Evolutionary conservation across 2,113 vertebrate species (phyloP), one percentile per base, ranked within the genome.

Genomic region (Tamias sibiricus): DNA sequence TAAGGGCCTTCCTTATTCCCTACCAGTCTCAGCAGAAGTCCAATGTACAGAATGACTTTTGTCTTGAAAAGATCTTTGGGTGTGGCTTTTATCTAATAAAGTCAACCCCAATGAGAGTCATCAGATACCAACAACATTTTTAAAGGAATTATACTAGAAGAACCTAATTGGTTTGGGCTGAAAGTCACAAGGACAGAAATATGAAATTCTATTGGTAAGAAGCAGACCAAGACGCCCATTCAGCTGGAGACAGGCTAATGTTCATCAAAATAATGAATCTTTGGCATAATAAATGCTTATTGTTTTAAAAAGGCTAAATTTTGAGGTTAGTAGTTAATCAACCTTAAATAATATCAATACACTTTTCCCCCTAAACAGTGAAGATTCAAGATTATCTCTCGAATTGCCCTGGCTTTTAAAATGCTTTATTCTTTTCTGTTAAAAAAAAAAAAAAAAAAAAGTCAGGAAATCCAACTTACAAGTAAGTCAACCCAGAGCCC

Each of bases 331-430:
- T 44, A 80, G 32, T 35, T n/a, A 54, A 24, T 52, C 17, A 37
- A 17, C 22, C 35, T 62, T 69, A 90, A 62, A 37, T 37, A 93
- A 76, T 19, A 49, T 28, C 52, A 82, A 49, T 47, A 72, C 1
- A 68, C 6, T 57, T 40, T 37, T 3, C n/a, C 28, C 44, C 3
- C n/a, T 77, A 74, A 44, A 26, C 62, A 84, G 16, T 22, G n/a
- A 69, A 89, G 52, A 32, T 66, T 44, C 19, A 64, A 80, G 32
- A 42, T 54, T 69, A 91, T 84, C 62, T 28, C 8, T 95, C 52
- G 42, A 75, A 86, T 11, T 72, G 69, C 35, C 40, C 59, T 77
- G 22, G 47, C 85, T 81, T 94, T 62, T 92, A 94, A 91, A 86
- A 37, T 64, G 20, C 9, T 20, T 76, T 76, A 87, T 68, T 52